Conservation (phyloP, 2,113 vertebrate genomes). For the Lepisosteus oculatus region DNA sequence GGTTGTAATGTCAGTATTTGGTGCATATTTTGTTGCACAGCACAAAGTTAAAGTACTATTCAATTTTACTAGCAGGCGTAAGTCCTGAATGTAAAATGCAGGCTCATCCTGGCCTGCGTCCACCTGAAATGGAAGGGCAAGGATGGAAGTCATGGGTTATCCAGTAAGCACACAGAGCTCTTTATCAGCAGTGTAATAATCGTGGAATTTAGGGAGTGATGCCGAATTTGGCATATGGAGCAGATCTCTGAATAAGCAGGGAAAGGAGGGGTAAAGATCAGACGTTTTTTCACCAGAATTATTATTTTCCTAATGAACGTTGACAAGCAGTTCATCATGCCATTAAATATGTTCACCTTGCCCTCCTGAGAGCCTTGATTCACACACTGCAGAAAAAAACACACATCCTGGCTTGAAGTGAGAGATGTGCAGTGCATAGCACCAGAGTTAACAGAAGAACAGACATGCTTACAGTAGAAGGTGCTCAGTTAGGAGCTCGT, state of each 20-base stretch:
- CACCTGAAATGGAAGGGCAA: too few species aligned
- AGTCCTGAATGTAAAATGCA: too few species aligned
- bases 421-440: background rate
- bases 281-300: background rate
- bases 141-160: background rate
- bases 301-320: slow-evolving; percentile 1
- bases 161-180: slow-evolving; percentile 4
- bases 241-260: background rate
- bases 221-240: slow-evolving; percentile 10
- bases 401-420: background rate
- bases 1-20: too few species aligned
- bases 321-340: slow-evolving; percentile 6
- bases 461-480: too few species aligned
- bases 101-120: too few species aligned
- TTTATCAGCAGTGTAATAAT: slow-evolving; percentile 15
- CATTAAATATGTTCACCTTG: slow-evolving; percentile 14
- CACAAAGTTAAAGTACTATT: too few species aligned
- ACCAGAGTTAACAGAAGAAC: too few species aligned
- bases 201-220: slow-evolving; percentile 18
- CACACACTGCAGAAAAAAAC: background rate
- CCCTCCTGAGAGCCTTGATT: background rate
- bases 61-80: too few species aligned
- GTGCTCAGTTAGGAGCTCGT: too few species aligned
- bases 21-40: too few species aligned
- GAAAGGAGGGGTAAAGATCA: background rate